phyloP scores from a whole-genome alignment of 1,140 invertebrate genomes.

The Achatina immaculata region DNA sequence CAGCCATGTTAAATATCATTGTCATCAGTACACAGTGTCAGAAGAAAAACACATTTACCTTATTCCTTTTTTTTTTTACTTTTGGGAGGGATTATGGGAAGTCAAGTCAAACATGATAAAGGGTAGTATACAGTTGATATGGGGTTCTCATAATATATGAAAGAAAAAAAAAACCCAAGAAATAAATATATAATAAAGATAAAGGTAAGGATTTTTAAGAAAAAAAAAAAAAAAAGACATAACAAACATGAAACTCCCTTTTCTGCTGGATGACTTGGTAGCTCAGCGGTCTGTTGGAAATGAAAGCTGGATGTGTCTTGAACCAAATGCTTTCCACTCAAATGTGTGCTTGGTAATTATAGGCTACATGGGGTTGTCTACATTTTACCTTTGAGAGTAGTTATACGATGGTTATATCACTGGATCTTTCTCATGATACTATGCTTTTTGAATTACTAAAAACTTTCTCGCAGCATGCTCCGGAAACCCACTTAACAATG shows the following conservation, averaged over 20 bases:
- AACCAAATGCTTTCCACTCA: not conserved
- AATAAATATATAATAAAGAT: not conserved
- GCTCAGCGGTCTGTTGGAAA: not conserved
- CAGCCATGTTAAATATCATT: slow-evolving; percentile 37
- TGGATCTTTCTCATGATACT: not conserved
- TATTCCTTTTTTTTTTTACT: not conserved
- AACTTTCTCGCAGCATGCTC: not conserved
- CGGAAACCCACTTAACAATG: not conserved
- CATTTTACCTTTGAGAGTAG: not conserved
- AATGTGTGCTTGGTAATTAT: not conserved
- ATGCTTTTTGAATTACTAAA: not conserved
- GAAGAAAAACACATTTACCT: slow-evolving; percentile 9
- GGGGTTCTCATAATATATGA: too few relatives aligned
- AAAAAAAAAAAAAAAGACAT: not conserved
- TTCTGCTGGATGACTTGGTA: not conserved
- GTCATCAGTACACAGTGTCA: not conserved
- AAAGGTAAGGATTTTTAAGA: not conserved
- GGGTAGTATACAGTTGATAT: not conserved
- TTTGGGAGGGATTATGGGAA: not conserved
- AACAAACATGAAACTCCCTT: not conserved
- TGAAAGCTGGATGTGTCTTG: not conserved
- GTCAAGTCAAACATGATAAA: not conserved
- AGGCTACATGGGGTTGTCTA: not conserved
- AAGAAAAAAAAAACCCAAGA: slow-evolving; percentile 5
- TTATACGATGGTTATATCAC: not conserved